Percentiles rank a stretch among this genome's conserved stretches.
Conservation (phyloP, 2,113 vertebrate species). For the Pelecanus crispus region DNA sequence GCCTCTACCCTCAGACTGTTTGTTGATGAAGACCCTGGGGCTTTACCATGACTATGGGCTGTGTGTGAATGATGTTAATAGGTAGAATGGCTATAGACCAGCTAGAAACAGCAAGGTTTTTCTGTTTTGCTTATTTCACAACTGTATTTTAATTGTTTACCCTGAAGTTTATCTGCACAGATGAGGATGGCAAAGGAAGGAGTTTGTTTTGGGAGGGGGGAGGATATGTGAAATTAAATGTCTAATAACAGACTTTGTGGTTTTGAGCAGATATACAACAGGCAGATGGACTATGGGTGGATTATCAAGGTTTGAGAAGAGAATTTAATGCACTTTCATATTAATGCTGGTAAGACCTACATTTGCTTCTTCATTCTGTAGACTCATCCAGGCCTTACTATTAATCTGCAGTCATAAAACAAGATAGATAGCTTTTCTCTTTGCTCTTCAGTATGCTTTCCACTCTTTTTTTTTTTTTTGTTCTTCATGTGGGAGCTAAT, state of each 20-base stretch:
- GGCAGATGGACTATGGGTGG: not conserved
- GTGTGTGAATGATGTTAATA: not conserved
- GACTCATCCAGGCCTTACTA: not conserved
- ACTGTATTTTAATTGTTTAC: not conserved
- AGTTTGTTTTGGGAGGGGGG: too few species aligned
- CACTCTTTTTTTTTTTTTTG: not conserved
- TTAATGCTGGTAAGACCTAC: not conserved
- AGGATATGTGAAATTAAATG: not conserved
- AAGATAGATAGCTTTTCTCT: not conserved
- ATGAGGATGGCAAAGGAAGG: not conserved
- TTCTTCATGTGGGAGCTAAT: not conserved
- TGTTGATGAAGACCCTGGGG: not conserved
- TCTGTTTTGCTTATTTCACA: not conserved
- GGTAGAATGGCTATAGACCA: not conserved
- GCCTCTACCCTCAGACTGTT: fast-evolving
- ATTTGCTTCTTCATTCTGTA: not conserved
- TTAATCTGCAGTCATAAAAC: not conserved
- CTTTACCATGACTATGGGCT: not conserved
- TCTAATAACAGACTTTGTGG: not conserved
- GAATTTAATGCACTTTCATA: not conserved
- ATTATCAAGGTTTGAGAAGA: not conserved
- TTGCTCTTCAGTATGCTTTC: not conserved
- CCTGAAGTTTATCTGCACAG: not conserved
- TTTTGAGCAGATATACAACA: not conserved
- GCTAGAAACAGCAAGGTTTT: not conserved